Conservation (phyloP, 2,797 vertebrate species). For the Pygocentrus nattereri region DNA sequence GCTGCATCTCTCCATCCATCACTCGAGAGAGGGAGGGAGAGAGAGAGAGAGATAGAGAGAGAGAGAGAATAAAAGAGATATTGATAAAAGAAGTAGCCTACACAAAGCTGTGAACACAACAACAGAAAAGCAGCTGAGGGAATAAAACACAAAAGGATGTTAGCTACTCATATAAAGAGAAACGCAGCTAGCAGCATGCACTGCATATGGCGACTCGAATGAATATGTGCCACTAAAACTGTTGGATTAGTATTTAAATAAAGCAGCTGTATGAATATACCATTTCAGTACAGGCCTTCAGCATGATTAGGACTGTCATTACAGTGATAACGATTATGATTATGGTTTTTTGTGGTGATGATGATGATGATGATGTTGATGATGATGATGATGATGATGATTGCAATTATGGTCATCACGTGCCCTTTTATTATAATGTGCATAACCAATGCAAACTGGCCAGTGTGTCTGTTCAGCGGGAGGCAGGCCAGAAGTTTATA, state of each 20-base stretch:
- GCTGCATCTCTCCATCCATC: slow-evolving; percentile 84
- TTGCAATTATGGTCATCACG: slow-evolving; percentile 69
- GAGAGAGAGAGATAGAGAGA: slow-evolving; percentile 14
- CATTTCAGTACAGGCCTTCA: slow-evolving; percentile 60
- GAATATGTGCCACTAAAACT: slow-evolving; percentile 61
- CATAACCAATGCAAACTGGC: slow-evolving; percentile 68
- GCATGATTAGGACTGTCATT: slow-evolving; percentile 66
- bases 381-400: slow-evolving; percentile 63
- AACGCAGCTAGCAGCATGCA: slow-evolving; percentile 71
- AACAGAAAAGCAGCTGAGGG: slow-evolving; percentile 58
- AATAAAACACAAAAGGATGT: slow-evolving; percentile 59
- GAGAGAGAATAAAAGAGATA: slow-evolving; percentile 68
- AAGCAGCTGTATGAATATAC: slow-evolving; percentile 61
- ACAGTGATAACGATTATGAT: slow-evolving; percentile 63
- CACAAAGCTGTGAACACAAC: slow-evolving; percentile 64
- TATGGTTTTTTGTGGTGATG: slow-evolving; percentile 56
- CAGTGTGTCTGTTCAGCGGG: slow-evolving; percentile 19
- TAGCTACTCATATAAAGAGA: slow-evolving; percentile 52
- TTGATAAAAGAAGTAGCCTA: slow-evolving; percentile 58
- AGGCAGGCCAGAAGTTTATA: slow-evolving; percentile 27
- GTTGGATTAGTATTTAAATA: slow-evolving; percentile 66
- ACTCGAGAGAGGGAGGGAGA: slow-evolving; percentile 65
- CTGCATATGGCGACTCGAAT: slow-evolving; percentile 62
- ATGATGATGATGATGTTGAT: slow-evolving; percentile 45
- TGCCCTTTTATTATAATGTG: slow-evolving; percentile 56